A percentile compares a stretch with the other conserved stretches of the same genome.
phyloP scores from a whole-genome alignment of 2,797 vertebrate species.

The Zenarchopterus dispar region DNA sequence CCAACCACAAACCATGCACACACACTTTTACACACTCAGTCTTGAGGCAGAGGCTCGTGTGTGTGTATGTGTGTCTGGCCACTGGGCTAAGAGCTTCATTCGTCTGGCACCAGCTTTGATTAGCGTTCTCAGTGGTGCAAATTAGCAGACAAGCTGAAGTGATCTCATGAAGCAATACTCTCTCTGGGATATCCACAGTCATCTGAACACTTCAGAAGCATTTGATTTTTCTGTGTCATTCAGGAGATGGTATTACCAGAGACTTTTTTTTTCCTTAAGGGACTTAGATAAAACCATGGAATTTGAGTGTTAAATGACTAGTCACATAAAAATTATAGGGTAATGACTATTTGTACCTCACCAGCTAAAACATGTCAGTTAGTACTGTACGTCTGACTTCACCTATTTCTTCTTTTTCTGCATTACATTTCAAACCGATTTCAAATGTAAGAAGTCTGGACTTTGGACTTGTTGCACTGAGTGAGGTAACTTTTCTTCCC shows the following conservation, averaged over 20 bases:
- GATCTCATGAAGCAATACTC: constrained; percentile 46
- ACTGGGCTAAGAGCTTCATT: constrained; percentile 78
- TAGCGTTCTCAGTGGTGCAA: constrained; percentile 75
- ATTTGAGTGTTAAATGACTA: not conserved
- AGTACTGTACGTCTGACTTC: no score
- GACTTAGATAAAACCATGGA: no score
- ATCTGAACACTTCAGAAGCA: constrained; percentile 39
- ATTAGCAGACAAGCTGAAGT: constrained; percentile 73
- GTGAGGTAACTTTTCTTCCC: no score
- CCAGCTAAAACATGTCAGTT: no score
- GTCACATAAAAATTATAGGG: no score
- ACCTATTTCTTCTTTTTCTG: no score
- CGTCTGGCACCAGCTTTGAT: constrained; percentile 74
- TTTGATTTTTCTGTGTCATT: constrained; percentile 31
- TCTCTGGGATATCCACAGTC: constrained; percentile 29
- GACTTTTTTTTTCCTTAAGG: no score
- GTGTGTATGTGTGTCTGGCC: constrained; percentile 48
- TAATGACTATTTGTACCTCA: no score
- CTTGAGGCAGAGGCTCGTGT: constrained; percentile 52
- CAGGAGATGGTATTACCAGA: not conserved
- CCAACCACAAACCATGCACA: constrained; percentile 15
- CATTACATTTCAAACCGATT: no score
- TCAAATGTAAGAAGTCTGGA: no score
- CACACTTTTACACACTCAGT: constrained; percentile 32
- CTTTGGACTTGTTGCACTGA: no score